Conservation (phyloP, 2,113 vertebrate genomes). For the Syngnathus floridae region DNA sequence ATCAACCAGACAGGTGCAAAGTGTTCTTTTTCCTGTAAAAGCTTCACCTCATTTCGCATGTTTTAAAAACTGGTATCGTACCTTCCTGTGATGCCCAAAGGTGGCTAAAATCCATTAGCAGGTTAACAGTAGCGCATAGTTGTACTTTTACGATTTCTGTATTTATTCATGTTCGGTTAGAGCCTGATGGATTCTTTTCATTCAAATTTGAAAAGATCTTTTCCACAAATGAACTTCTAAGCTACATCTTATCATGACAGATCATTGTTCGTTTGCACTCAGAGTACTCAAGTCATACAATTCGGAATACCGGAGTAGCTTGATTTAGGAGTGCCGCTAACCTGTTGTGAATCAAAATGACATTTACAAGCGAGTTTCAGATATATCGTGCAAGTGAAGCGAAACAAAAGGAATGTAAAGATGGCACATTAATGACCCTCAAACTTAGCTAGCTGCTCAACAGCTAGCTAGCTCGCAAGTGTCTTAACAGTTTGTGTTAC, state of each 20-base stretch:
- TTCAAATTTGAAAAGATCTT: not conserved
- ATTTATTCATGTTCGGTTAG: not conserved
- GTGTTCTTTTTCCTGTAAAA: not conserved
- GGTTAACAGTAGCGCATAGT: not conserved
- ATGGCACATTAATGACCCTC: not conserved
- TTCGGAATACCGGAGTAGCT: not conserved
- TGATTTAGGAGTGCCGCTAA: not conserved
- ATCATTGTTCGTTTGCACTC: not conserved
- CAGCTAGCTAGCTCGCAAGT: slow-evolving; percentile 56
- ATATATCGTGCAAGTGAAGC: not conserved
- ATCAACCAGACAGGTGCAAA: slow-evolving; percentile 1
- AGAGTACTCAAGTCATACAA: not conserved
- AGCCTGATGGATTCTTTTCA: not conserved
- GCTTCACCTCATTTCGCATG: not conserved
- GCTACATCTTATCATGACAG: not conserved
- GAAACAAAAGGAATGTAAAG: not conserved
- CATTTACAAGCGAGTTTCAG: not conserved
- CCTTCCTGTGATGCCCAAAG: not conserved
- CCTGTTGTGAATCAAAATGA: not conserved
- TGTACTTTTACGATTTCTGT: not conserved
- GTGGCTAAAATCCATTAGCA: not conserved
- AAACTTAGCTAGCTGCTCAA: slow-evolving; percentile 48
- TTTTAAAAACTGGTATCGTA: not conserved
- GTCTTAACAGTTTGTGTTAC: not conserved
- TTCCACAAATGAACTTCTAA: not conserved